Base-by-base conservation (phyloP, 2,797 vertebrate genomes). In the Acipenser transmontanus region DNA sequence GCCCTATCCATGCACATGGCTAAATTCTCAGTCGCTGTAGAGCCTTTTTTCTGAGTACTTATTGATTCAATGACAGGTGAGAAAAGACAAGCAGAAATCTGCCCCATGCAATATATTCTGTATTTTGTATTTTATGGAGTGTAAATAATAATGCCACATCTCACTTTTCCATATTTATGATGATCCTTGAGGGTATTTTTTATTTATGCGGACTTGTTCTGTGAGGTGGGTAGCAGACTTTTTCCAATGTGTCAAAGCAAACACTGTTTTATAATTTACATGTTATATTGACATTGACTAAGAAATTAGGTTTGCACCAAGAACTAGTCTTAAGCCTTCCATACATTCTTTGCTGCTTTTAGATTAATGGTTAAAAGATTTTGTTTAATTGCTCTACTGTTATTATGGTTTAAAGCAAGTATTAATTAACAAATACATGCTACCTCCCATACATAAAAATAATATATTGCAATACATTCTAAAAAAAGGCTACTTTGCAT, bases 261-360 rank as follows among this genome's bases (percentile, higher is more conserved):
- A 84, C 85, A 66, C 56, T 86, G 87, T 88, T 90, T 88, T 86
- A 89, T 88, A 85, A 84, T 87, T 86, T 82, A 72, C 73, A 63
- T 86, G 83, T 89, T 87, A 88, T 79, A 86, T 82, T 81, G 78
- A n/a, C n/a, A n/a, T n/a, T n/a, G n/a, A 74, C 73, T 70, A 69
- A 75, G 81, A 79, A 77, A 68, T 81, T 72, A 72, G 73, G 60
- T 70, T 62, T 69, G 63, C n/a, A 60, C 65, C 67, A 63, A 76
- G 65, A 75, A 75, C 68, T 14, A 34, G 60, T 61, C 11, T 47
- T 54, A 9, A 61, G 60, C 34, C 7, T 20, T 20, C 10, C 60
- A 14, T 47, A 61, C 8, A 34, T 34, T 61, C 1, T 69, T 47
- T 65, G 66, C 66, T 20, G 6, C 65, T 6, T 7, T 20, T 8